phyloP scores from a whole-genome alignment of 1,140 invertebrate genomes.

The Dinothrombium tinctorium region DNA sequence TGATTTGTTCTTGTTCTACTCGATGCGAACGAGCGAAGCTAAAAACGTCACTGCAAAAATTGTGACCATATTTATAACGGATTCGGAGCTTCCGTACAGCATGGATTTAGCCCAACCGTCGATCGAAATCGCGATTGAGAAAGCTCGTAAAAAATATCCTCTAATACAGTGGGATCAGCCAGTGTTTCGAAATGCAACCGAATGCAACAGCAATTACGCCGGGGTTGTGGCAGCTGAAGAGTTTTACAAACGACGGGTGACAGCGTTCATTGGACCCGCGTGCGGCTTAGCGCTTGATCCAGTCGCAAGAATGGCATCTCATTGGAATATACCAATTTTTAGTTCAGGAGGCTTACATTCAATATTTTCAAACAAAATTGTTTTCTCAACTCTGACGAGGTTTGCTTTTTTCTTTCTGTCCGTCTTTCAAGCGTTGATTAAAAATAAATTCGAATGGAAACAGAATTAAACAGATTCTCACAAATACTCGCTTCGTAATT shows the following conservation, averaged over 20 bases:
- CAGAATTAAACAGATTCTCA: neutral
- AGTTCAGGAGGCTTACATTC: constrained; percentile 35
- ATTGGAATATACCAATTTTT: constrained; percentile 65
- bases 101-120: constrained; percentile 12
- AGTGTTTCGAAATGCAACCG: constrained; percentile 8
- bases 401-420: no score
- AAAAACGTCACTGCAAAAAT: no score
- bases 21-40: no score
- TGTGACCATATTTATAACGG: no score
- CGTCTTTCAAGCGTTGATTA: no score
- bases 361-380: constrained; percentile 60
- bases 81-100: no score
- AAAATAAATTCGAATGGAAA: neutral
- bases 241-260: constrained; percentile 4
- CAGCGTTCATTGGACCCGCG: constrained; percentile 8
- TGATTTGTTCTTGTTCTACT: no score
- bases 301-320: constrained; percentile 53
- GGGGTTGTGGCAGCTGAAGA: constrained; percentile 11
- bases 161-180: constrained; percentile 5
- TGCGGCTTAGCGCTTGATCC: constrained; percentile 53
- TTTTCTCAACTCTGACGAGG: constrained; percentile 59
- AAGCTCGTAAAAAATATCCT: constrained; percentile 7
- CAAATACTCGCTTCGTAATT: neutral
- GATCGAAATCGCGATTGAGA: constrained; percentile 12
- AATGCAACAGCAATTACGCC: constrained; percentile 9